Percentiles rank a stretch among this genome's conserved stretches.
These are phyloP conservation scores for Drosophila eohydei DNA, from an alignment of 2,888 invertebrate genomes.

Conservation along the genomic window DNA sequence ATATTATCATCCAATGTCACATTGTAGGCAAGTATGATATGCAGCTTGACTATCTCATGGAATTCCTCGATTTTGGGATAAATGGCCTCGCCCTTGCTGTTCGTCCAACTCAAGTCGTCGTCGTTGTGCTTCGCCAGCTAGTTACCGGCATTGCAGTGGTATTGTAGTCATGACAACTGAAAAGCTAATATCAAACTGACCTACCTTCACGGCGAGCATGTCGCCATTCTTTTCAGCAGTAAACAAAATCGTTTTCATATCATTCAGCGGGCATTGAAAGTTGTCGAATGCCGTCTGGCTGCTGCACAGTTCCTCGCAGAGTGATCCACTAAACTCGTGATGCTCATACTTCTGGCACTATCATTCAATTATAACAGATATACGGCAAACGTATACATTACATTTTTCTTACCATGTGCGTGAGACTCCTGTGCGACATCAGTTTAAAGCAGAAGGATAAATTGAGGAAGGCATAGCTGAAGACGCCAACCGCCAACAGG, in stretches of 20 bases:
- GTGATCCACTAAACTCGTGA: slow-evolving; percentile 82
- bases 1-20: slow-evolving; percentile 83
- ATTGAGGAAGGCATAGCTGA: slow-evolving; percentile 82
- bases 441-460: slow-evolving; percentile 83
- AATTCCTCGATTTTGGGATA: slow-evolving; percentile 83
- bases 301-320: slow-evolving; percentile 83
- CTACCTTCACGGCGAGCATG: slow-evolving; percentile 83
- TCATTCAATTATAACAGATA: neutral
- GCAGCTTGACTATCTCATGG: slow-evolving; percentile 83
- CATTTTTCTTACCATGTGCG: slow-evolving; percentile 78
- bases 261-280: slow-evolving; percentile 82
- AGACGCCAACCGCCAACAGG: slow-evolving; percentile 75
- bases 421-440: slow-evolving; percentile 82
- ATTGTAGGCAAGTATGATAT: slow-evolving; percentile 83
- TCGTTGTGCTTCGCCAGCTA: slow-evolving; percentile 79
- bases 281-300: slow-evolving; percentile 78
- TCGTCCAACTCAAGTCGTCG: slow-evolving; percentile 82
- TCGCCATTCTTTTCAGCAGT: slow-evolving; percentile 83
- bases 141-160: slow-evolving; percentile 6
- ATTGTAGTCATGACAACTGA: slow-evolving; percentile 36
- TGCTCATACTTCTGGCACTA: slow-evolving; percentile 82
- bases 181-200: slow-evolving; percentile 35
- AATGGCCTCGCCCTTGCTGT: slow-evolving; percentile 74
- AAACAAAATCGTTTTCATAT: slow-evolving; percentile 83
- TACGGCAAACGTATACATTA: neutral